Evolutionary conservation across 2,113 vertebrate genomes (phyloP).

Genomic region (Rhegmatorhina hoffmannsi): DNA sequence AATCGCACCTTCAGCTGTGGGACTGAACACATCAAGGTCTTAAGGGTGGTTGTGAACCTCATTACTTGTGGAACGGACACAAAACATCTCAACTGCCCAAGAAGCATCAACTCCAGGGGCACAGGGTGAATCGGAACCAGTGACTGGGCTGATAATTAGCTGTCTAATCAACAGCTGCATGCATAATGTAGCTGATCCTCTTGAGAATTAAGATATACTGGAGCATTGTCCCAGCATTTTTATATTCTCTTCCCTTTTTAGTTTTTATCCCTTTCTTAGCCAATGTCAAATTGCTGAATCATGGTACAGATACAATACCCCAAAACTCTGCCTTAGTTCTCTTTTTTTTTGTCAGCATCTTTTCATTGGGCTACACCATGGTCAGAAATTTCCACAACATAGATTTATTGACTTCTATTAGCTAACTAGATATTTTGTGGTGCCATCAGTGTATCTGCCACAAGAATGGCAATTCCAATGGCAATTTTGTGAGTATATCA

Average conservation of each 20-base stretch:
- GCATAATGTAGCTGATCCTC: rapidly evolving
- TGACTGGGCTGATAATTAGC: background rate
- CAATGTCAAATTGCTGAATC: background rate
- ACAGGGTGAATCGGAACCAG: background rate
- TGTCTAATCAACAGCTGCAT: background rate
- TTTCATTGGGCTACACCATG: background rate
- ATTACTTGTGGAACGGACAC: background rate
- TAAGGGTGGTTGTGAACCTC: background rate
- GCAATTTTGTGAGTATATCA: background rate
- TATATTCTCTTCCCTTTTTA: background rate
- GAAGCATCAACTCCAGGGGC: background rate
- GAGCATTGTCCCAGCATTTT: background rate
- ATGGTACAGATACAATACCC: background rate
- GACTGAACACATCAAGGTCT: background rate
- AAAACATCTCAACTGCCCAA: background rate
- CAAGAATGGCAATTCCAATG: background rate
- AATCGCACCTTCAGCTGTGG: background rate
- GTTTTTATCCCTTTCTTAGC: background rate
- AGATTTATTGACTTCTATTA: background rate
- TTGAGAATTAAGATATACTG: background rate
- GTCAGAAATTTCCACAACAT: background rate
- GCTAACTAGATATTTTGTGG: background rate
- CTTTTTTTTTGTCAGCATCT: background rate
- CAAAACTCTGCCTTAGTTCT: background rate
- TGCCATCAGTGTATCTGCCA: background rate